Percentiles rank a stretch among this genome's conserved stretches.
Evolutionary conservation across 2,888 invertebrate species (phyloP).

Genomic region (Epistrophe eligans): DNA sequence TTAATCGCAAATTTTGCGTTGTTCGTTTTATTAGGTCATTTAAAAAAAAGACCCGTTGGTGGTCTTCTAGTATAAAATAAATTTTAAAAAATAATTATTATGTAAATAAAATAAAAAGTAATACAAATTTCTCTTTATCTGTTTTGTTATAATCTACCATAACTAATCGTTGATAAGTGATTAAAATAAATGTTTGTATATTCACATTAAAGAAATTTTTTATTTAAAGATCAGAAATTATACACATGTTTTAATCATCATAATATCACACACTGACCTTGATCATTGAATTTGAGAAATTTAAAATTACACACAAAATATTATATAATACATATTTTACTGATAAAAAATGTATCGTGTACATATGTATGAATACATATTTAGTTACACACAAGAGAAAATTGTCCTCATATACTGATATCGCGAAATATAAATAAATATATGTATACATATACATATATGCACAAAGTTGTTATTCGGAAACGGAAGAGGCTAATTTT

Average conservation of each 20-base stretch:
- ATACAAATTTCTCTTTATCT: background rate
- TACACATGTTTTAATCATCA: background rate
- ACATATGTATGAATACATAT: background rate
- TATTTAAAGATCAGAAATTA: background rate
- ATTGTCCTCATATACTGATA: background rate
- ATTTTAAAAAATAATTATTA: background rate
- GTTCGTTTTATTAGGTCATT: background rate
- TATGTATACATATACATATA: too few relatives aligned
- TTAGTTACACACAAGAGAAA: background rate
- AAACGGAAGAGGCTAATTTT: background rate
- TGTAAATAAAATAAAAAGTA: background rate
- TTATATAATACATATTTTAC: slow-evolving; percentile 7
- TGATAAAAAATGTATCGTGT: background rate
- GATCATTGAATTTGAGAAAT: slow-evolving; percentile 1
- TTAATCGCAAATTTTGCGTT: background rate
- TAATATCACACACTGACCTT: background rate
- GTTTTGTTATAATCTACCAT: background rate
- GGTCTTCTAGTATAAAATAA: too few relatives aligned
- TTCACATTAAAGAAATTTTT: background rate
- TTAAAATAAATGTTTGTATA: background rate
- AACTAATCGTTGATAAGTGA: background rate
- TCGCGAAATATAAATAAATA: background rate
- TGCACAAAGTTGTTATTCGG: background rate
- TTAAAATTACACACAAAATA: background rate
- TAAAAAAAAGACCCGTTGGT: background rate